phyloP scores from a whole-genome alignment of 2,888 invertebrate species.

The Melieria omissa region DNA sequence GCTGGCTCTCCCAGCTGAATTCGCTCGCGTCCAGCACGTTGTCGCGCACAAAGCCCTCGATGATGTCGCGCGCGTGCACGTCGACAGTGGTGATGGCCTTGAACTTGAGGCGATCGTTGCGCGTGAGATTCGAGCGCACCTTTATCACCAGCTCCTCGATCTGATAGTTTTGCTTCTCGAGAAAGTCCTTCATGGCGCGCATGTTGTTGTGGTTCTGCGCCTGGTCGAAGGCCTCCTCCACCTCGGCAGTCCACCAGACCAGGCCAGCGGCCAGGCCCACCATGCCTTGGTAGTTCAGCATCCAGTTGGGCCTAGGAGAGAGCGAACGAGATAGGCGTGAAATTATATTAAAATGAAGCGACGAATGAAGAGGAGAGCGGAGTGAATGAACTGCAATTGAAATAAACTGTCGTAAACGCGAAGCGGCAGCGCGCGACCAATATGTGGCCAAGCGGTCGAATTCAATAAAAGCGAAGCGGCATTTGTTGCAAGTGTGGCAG shows the following conservation, averaged over 20 bases:
- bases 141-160: conserved; percentile 85
- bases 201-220: conserved; percentile 76
- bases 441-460: neutral
- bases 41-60: conserved; percentile 82
- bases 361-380: neutral
- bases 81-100: conserved; percentile 91
- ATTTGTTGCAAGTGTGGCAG: neutral
- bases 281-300: conserved; percentile 90
- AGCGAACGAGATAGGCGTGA: conserved; percentile 17
- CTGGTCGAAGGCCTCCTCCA: conserved; percentile 86
- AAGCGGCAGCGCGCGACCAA: neutral
- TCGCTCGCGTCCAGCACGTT: conserved; percentile 86
- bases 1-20: conserved; percentile 94
- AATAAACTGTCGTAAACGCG: conserved; percentile 55
- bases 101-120: conserved; percentile 88
- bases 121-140: conserved; percentile 74
- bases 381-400: conserved; percentile 49
- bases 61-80: conserved; percentile 91
- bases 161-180: conserved; percentile 80
- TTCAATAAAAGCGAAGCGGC: neutral
- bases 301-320: conserved; percentile 80
- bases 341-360: neutral
- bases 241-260: conserved; percentile 97
- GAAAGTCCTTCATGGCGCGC: conserved; percentile 90
- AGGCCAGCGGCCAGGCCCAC: conserved; percentile 85